phyloP scores from a whole-genome alignment of 1,140 invertebrate genomes.

The Lycorma delicatula region DNA sequence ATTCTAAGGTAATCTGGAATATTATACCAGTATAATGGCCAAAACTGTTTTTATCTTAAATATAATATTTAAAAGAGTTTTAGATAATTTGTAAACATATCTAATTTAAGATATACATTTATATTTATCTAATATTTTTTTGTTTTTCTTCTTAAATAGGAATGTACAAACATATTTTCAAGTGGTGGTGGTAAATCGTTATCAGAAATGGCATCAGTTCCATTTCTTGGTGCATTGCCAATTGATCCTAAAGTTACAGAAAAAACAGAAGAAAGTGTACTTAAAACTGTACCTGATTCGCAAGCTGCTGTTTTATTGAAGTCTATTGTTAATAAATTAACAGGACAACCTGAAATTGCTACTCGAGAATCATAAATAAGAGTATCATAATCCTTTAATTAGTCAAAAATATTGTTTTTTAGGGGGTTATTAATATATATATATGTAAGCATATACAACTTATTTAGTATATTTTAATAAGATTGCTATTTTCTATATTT shows the following conservation, averaged over 20 bases:
- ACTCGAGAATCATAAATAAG: too few relatives aligned
- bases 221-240: slow-evolving; percentile 66
- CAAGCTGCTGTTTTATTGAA: slow-evolving; percentile 42
- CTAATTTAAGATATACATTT: too few relatives aligned
- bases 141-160: slow-evolving; percentile 39
- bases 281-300: slow-evolving; percentile 56
- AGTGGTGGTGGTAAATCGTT: slow-evolving; percentile 64
- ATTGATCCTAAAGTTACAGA: slow-evolving; percentile 69
- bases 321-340: not conserved
- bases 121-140: not conserved
- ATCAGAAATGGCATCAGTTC: slow-evolving; percentile 50
- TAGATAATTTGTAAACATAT: not conserved
- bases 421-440: too few relatives aligned
- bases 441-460: too few relatives aligned
- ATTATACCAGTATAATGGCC: not conserved
- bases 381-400: too few relatives aligned
- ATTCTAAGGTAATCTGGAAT: not conserved
- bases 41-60: not conserved
- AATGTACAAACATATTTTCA: slow-evolving; percentile 72
- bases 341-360: too few relatives aligned
- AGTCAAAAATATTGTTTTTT: too few relatives aligned
- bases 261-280: slow-evolving; percentile 63
- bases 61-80: not conserved
- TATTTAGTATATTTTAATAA: too few relatives aligned
- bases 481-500: too few relatives aligned